Evolutionary conservation across 2,113 vertebrate genomes (phyloP).

Genomic region (Anser cygnoides): DNA sequence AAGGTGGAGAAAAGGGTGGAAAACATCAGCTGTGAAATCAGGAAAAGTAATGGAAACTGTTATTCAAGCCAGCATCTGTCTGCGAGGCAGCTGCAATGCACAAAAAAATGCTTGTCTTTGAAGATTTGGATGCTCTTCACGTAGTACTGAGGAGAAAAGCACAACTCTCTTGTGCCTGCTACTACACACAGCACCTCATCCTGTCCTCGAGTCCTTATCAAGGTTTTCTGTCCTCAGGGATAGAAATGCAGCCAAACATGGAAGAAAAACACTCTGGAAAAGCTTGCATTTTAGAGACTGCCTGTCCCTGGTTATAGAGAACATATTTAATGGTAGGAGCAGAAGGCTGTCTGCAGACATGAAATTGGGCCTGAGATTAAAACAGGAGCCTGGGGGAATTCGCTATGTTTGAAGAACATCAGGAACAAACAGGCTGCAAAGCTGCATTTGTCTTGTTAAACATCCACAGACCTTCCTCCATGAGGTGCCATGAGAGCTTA

Average conservation of each 20-base stretch:
- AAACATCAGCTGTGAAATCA: neutral
- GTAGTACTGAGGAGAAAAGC: neutral
- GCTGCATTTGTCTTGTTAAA: neutral
- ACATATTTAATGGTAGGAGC: neutral
- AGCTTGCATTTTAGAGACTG: neutral
- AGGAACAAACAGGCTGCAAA: neutral
- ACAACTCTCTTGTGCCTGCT: neutral
- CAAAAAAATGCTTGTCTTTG: neutral
- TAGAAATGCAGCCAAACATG: neutral
- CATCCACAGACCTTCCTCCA: neutral
- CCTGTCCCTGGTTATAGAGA: neutral
- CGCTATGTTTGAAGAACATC: neutral
- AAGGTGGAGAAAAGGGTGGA: neutral
- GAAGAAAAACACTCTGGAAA: neutral
- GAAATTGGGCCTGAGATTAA: neutral
- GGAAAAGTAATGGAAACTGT: neutral
- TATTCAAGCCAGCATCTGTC: neutral
- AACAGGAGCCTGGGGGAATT: neutral
- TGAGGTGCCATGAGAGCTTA: neutral
- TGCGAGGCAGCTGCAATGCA: neutral
- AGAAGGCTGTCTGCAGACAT: neutral
- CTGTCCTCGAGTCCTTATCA: neutral
- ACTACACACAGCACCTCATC: neutral
- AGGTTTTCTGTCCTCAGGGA: neutral
- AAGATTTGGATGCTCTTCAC: neutral